Evolutionary conservation across 2,888 invertebrate genomes (phyloP).

Genomic region (Yponomeuta evonymella): DNA sequence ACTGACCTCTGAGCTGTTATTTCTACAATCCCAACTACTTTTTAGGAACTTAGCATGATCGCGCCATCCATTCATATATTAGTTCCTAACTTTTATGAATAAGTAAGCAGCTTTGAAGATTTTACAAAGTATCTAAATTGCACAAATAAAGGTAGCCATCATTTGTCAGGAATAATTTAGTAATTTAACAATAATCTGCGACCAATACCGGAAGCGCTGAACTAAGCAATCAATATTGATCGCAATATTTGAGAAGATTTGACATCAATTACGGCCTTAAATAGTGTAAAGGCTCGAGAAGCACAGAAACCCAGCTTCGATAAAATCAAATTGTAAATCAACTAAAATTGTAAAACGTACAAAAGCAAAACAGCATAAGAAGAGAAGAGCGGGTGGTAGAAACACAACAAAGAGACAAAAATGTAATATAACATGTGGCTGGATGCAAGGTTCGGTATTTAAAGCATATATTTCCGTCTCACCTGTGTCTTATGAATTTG

Average conservation of each 20-base stretch:
- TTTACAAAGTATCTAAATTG: background rate
- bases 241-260: background rate
- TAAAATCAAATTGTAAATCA: too few relatives aligned
- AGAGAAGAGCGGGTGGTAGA: too few relatives aligned
- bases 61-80: background rate
- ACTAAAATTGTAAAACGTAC: too few relatives aligned
- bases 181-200: background rate
- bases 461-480: too few relatives aligned
- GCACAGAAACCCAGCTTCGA: too few relatives aligned
- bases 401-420: too few relatives aligned
- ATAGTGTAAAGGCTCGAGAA: background rate
- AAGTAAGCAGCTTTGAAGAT: background rate
- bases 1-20: too few relatives aligned
- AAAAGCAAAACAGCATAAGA: too few relatives aligned
- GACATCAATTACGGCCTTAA: background rate
- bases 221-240: background rate
- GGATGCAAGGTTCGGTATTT: too few relatives aligned
- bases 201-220: background rate
- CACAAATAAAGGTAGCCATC: background rate
- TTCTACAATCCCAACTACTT: too few relatives aligned
- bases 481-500: too few relatives aligned
- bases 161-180: constrained; percentile 5
- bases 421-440: too few relatives aligned
- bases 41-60: background rate
- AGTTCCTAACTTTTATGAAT: background rate